Evolutionary conservation across 2,888 invertebrate genomes (phyloP).

Genomic region (Stictocephala bisonia): DNA sequence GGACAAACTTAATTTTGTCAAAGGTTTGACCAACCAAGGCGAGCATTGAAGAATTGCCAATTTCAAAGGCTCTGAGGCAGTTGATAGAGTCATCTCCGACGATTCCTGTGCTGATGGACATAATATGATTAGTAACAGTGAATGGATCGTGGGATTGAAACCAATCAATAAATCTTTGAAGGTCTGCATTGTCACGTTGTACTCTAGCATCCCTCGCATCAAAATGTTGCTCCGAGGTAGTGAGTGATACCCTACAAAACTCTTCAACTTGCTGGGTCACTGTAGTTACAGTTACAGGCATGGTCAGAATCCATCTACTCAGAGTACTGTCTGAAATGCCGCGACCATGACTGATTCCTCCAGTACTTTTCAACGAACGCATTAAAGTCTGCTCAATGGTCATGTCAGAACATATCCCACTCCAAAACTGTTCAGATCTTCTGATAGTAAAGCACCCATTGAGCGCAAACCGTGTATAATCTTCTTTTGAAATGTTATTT

Average conservation of each 20-base stretch:
- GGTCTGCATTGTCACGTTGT: conserved; percentile 59
- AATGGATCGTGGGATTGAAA: conserved; percentile 52
- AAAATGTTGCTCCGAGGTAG: conserved; percentile 56
- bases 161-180: no score
- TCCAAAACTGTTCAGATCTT: conserved; percentile 50
- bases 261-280: conserved; percentile 47
- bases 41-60: conserved; percentile 54
- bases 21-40: conserved; percentile 41
- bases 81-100: conserved; percentile 60
- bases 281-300: conserved; percentile 16
- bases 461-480: conserved; percentile 33
- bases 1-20: conserved; percentile 56
- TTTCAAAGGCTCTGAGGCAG: conserved; percentile 59
- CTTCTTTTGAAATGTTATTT: conserved; percentile 22
- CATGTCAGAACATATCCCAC: conserved; percentile 49
- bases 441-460: conserved; percentile 50
- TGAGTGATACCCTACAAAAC: conserved; percentile 45
- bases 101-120: conserved; percentile 59
- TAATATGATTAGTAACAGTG: conserved; percentile 56
- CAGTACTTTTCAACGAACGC: conserved; percentile 57
- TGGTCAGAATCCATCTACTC: conserved; percentile 40
- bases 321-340: conserved; percentile 45
- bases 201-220: conserved; percentile 60
- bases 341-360: conserved; percentile 57
- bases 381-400: conserved; percentile 62